These are phyloP conservation scores for Myoxocephalus aenaeus DNA, from an alignment of 2,797 vertebrate species.

Conservation along the genomic window DNA sequence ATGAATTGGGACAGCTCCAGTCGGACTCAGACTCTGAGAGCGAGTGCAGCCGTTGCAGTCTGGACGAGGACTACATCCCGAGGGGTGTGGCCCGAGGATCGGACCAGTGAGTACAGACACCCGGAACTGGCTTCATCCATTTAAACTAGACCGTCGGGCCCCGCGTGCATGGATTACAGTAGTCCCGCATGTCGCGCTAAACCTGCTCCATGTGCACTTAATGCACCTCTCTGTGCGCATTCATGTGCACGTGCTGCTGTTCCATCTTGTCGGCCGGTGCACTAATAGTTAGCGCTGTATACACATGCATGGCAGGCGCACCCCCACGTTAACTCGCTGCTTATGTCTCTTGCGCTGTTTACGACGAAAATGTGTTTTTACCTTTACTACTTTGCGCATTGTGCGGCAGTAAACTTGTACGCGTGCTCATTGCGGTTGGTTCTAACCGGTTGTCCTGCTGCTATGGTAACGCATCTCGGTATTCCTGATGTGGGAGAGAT, in stretches of 20 bases:
- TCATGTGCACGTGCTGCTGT: neutral
- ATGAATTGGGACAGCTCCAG: constrained; percentile 24
- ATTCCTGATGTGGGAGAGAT: neutral
- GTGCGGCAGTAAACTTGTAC: neutral
- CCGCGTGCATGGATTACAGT: neutral
- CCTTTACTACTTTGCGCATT: neutral
- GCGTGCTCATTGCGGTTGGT: no score
- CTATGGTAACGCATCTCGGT: no score
- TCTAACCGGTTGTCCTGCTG: neutral
- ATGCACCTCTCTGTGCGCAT: neutral
- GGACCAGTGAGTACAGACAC: constrained; percentile 54
- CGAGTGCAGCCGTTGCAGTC: constrained; percentile 6
- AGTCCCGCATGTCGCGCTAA: no score
- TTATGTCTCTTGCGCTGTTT: neutral
- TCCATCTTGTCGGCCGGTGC: neutral
- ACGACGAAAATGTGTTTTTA: neutral
- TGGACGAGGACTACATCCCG: constrained; percentile 55
- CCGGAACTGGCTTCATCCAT: neutral
- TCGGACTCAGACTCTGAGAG: constrained; percentile 38
- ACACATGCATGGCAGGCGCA: neutral
- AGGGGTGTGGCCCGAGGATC: constrained; percentile 20
- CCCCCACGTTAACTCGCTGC: neutral
- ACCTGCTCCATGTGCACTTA: neutral
- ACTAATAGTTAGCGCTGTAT: no score
- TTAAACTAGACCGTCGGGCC: neutral